A percentile compares a stretch with the other conserved stretches of the same genome.
Evolutionary conservation across 2,113 vertebrate genomes (phyloP).

Genomic region (Dendropsophus ebraccatus): DNA sequence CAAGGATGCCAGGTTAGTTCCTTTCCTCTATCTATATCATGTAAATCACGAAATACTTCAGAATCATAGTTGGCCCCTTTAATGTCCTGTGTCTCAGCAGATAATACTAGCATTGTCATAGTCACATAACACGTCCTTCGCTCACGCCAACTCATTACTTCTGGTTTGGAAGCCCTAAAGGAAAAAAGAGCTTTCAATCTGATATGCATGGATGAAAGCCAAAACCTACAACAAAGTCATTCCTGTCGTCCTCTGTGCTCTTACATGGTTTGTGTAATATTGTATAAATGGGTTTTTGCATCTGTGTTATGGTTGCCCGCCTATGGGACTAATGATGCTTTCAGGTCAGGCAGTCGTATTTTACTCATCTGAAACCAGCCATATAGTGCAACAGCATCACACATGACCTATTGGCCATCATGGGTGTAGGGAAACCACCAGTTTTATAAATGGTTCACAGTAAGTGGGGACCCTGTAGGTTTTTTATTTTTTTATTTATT

Average conservation of each 20-base stretch:
- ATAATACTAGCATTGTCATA: constrained; percentile 21
- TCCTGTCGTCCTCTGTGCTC: neutral
- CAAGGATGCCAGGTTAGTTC: neutral
- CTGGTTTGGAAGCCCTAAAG: neutral
- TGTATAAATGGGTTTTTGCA: neutral
- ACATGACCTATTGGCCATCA: no score
- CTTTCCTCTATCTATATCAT: neutral
- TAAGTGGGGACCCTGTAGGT: no score
- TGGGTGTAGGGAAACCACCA: no score
- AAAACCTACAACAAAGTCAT: neutral
- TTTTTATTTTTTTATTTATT: no score
- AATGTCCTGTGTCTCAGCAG: neutral
- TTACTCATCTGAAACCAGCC: no score
- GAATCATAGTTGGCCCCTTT: no score
- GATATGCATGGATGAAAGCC: neutral
- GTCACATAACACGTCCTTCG: neutral
- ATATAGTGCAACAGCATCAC: no score
- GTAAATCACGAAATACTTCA: neutral
- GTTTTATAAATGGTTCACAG: no score
- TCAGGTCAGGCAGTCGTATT: no score
- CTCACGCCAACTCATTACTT: neutral
- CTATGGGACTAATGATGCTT: no score
- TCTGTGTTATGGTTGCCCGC: no score
- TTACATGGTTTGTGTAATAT: neutral
- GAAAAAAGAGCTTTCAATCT: neutral